These are phyloP conservation scores for Trinectes maculatus DNA, from an alignment of 2,113 vertebrate species.

Conservation along the genomic window DNA sequence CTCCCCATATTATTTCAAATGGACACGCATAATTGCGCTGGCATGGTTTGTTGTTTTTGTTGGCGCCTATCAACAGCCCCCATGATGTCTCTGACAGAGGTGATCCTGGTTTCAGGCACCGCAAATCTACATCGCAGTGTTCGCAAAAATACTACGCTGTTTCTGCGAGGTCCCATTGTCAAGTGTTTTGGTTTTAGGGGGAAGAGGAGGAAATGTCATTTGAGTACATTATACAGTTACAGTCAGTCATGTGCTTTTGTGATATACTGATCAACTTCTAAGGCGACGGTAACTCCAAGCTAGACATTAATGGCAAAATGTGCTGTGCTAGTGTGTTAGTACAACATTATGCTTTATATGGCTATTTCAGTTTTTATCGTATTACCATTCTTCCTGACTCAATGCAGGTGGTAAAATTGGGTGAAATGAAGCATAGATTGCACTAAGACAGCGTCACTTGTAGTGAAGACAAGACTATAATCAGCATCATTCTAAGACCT, in stretches of 20 bases:
- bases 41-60: constrained; percentile 69
- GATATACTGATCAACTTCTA: constrained; percentile 4
- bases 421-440: constrained; percentile 52
- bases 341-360: constrained; percentile 4
- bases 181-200: constrained; percentile 18
- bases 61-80: constrained; percentile 62
- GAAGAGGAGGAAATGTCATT: constrained; percentile 7
- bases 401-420: constrained; percentile 30
- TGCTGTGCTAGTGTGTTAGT: constrained; percentile 2
- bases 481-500: constrained; percentile 37
- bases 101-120: constrained; percentile 56
- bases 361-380: constrained; percentile 37
- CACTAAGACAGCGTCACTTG: constrained; percentile 53
- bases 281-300: constrained; percentile 4
- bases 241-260: constrained; percentile 13
- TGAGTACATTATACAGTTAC: constrained; percentile 44
- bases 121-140: constrained; percentile 56
- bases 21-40: constrained; percentile 67
- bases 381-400: constrained; percentile 31
- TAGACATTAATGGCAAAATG: constrained; percentile 2
- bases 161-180: constrained; percentile 47
- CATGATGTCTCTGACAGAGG: constrained; percentile 48
- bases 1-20: constrained; percentile 67
- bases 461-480: constrained; percentile 38
- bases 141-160: constrained; percentile 26